Conservation (phyloP, 1,140 invertebrate species). For the Bombus confusus region DNA sequence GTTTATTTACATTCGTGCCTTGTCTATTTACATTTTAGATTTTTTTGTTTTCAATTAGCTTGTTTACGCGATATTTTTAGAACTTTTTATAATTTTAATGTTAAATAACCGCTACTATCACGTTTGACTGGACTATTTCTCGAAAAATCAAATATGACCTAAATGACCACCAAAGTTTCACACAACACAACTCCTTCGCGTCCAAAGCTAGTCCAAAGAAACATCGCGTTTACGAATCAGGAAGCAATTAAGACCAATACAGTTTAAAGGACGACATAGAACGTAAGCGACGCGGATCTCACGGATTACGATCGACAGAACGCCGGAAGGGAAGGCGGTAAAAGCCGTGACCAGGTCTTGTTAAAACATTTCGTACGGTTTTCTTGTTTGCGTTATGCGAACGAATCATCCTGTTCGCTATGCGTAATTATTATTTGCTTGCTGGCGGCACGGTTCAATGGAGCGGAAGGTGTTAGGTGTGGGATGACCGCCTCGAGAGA, state of each 20-base stretch:
- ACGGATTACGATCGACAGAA: background rate
- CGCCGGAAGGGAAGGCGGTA: background rate
- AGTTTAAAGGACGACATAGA: background rate
- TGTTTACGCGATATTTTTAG: too few relatives aligned
- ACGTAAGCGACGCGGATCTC: background rate
- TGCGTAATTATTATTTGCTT: conserved; percentile 71
- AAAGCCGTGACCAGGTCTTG: background rate
- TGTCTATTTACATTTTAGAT: too few relatives aligned
- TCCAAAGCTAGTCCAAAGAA: too few relatives aligned
- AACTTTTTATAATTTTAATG: too few relatives aligned
- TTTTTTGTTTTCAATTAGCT: too few relatives aligned
- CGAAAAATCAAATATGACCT: too few relatives aligned
- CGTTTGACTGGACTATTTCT: too few relatives aligned
- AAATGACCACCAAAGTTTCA: too few relatives aligned
- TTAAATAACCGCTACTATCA: too few relatives aligned
- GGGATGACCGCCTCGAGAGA: conserved; percentile 29
- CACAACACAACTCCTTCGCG: too few relatives aligned
- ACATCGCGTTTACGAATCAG: background rate
- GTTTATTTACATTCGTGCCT: too few relatives aligned
- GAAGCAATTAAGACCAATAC: background rate
- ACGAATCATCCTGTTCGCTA: conserved; percentile 18
- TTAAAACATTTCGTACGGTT: conserved; percentile 14
- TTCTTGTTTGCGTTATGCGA: conserved; percentile 3
- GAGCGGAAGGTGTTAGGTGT: conserved; percentile 69
- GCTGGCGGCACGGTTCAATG: conserved; percentile 60